Evolutionary conservation across 1,140 invertebrate genomes (phyloP).

Genomic region (Danaus melanippus): DNA sequence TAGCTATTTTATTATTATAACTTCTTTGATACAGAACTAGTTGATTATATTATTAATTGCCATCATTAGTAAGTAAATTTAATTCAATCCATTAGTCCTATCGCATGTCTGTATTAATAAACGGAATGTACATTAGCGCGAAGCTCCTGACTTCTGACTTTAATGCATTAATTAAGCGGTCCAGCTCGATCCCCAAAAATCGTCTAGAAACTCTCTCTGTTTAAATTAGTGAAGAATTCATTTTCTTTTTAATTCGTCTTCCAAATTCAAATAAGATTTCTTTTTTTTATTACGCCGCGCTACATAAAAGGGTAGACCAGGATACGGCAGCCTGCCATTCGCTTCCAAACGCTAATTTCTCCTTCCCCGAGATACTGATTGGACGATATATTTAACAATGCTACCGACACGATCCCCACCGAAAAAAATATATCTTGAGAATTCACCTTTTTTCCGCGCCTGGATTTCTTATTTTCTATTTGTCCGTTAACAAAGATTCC

Average conservation of each 20-base stretch:
- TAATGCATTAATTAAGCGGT: conserved; percentile 60
- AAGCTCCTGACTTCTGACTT: conserved; percentile 38
- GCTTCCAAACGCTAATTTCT: conserved; percentile 61
- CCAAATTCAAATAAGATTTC: conserved; percentile 66
- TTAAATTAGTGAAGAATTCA: conserved; percentile 66
- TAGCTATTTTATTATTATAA: no score
- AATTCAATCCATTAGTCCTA: no score
- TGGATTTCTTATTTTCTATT: conserved; percentile 54
- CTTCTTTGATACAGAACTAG: no score
- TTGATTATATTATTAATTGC: no score
- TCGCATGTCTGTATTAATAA: conserved; percentile 10
- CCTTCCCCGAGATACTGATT: conserved; percentile 59
- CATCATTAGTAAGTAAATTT: no score
- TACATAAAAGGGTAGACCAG: conserved; percentile 63
- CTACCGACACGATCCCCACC: conserved; percentile 52
- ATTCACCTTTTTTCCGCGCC: conserved; percentile 49
- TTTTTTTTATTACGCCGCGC: conserved; percentile 54
- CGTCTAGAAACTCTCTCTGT: conserved; percentile 54
- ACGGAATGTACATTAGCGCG: conserved; percentile 15
- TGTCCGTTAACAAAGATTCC: conserved; percentile 33
- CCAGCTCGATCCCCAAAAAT: conserved; percentile 51
- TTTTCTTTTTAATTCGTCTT: conserved; percentile 67
- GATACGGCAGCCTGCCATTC: conserved; percentile 48
- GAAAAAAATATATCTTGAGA: conserved; percentile 62
- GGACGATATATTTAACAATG: conserved; percentile 69